Evolutionary conservation across 2,113 vertebrate species (phyloP).

Genomic region (Tetraodon nigroviridis): DNA sequence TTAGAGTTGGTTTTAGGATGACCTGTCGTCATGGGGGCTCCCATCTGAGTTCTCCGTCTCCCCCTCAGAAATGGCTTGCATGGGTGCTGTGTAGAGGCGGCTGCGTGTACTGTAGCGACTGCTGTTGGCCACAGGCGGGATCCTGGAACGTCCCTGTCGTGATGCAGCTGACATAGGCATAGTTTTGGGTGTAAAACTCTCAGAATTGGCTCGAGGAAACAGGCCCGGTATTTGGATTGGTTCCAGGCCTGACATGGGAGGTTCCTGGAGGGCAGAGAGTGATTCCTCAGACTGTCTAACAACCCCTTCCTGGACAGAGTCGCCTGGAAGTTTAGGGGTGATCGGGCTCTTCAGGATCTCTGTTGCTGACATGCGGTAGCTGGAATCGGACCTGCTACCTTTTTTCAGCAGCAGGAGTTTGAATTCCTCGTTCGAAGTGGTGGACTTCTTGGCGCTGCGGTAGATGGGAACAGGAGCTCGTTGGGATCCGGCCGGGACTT

Average conservation of each 20-base stretch:
- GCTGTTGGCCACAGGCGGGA: slow-evolving; percentile 92
- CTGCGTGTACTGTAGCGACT: slow-evolving; percentile 96
- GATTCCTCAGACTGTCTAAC: slow-evolving; percentile 77
- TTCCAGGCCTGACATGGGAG: slow-evolving; percentile 52
- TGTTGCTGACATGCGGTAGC: slow-evolving; percentile 95
- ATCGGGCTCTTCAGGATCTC: slow-evolving; percentile 98
- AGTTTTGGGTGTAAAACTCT: slow-evolving; percentile 89
- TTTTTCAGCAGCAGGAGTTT: slow-evolving; percentile 95
- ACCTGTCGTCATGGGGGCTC: slow-evolving; percentile 95
- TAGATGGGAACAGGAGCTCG: slow-evolving; percentile 92
- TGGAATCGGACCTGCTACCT: slow-evolving; percentile 91
- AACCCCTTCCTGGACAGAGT: slow-evolving; percentile 54
- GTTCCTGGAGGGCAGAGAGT: slow-evolving; percentile 49
- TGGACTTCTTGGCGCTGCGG: slow-evolving; percentile 94
- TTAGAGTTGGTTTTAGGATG: slow-evolving; percentile 79
- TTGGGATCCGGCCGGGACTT: slow-evolving; percentile 74
- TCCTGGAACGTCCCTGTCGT: slow-evolving; percentile 89
- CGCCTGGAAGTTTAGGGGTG: slow-evolving; percentile 85
- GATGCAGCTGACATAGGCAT: slow-evolving; percentile 85
- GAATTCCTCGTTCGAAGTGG: slow-evolving; percentile 96
- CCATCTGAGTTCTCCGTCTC: slow-evolving; percentile 97
- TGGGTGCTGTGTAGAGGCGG: slow-evolving; percentile 92
- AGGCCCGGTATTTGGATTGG: slow-evolving; percentile 70
- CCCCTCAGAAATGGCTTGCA: slow-evolving; percentile 98
- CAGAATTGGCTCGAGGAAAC: slow-evolving; percentile 81